Percentiles rank a stretch among this genome's conserved stretches.
phyloP scores from a whole-genome alignment of 2,113 vertebrate genomes.

The Caranx melampygus region DNA sequence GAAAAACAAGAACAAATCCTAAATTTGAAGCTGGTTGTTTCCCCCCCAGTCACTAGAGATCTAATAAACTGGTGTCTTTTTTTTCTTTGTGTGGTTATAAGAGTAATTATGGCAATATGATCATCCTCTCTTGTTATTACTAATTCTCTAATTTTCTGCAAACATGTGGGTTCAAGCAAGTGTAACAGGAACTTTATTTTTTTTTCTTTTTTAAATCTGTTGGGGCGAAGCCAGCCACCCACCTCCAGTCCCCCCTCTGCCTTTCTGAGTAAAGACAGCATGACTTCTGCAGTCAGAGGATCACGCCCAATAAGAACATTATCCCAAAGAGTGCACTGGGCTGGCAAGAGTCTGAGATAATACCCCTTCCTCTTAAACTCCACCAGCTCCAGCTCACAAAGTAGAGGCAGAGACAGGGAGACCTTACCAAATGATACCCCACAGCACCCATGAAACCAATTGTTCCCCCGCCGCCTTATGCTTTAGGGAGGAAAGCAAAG shows the following conservation, averaged over 20 bases:
- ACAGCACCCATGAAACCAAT: conserved; percentile 77
- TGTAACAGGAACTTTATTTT: conserved; percentile 57
- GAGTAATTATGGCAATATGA: conserved; percentile 27
- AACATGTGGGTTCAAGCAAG: conserved; percentile 58
- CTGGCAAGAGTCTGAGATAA: conserved; percentile 85
- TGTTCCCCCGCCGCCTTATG: conserved; percentile 66
- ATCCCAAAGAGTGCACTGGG: conserved; percentile 85
- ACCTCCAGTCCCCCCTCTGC: conserved; percentile 69
- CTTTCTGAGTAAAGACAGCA: conserved; percentile 86
- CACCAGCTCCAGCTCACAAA: conserved; percentile 71
- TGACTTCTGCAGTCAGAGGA: conserved; percentile 85
- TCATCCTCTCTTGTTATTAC: conserved; percentile 30
- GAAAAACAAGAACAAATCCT: neutral
- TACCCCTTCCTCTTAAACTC: conserved; percentile 82
- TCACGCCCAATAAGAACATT: conserved; percentile 87
- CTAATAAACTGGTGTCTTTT: neutral
- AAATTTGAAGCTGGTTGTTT: neutral
- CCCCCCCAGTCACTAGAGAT: neutral
- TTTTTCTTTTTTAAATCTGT: conserved; percentile 60
- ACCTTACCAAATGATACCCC: conserved; percentile 74
- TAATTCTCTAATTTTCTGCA: conserved; percentile 62
- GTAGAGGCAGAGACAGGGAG: conserved; percentile 68
- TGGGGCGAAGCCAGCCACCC: conserved; percentile 67
- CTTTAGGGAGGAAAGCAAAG: conserved; percentile 63
- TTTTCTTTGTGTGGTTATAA: conserved; percentile 17